phyloP scores from a whole-genome alignment of 2,888 invertebrate genomes.

The Anorthoa munda region DNA sequence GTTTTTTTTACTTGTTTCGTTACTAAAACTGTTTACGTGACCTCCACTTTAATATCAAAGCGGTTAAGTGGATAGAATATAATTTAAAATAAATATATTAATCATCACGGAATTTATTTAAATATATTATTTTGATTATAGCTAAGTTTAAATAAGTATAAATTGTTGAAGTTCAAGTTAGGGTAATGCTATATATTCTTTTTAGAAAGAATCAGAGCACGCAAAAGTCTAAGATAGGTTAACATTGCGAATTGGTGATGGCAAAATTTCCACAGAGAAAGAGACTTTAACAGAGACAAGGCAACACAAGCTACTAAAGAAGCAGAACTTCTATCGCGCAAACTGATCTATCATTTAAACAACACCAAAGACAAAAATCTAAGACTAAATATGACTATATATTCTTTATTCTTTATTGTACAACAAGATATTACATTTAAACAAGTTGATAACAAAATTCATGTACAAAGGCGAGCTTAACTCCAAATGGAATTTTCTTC shows the following conservation, averaged over 20 bases:
- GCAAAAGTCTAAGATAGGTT: not conserved
- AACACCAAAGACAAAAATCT: conserved; percentile 24
- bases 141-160: not conserved
- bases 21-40: conserved; percentile 11
- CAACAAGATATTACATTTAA: too few species aligned
- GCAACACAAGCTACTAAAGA: not conserved
- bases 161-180: not conserved
- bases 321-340: not conserved
- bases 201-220: conserved; percentile 6
- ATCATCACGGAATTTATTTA: not conserved
- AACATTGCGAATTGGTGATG: conserved; percentile 26
- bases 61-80: conserved; percentile 9
- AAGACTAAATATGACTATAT: too few species aligned
- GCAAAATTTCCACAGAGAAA: not conserved
- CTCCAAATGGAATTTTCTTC: too few species aligned
- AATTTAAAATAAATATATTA: not conserved
- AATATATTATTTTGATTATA: not conserved
- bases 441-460: too few species aligned
- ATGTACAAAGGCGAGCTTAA: too few species aligned
- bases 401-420: too few species aligned
- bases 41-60: conserved; percentile 22
- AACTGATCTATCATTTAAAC: conserved; percentile 16
- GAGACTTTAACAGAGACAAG: not conserved
- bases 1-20: conserved; percentile 9
- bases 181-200: not conserved